Evolutionary conservation across 2,888 invertebrate genomes (phyloP).

Genomic region (Nephrotoma appendiculata): DNA sequence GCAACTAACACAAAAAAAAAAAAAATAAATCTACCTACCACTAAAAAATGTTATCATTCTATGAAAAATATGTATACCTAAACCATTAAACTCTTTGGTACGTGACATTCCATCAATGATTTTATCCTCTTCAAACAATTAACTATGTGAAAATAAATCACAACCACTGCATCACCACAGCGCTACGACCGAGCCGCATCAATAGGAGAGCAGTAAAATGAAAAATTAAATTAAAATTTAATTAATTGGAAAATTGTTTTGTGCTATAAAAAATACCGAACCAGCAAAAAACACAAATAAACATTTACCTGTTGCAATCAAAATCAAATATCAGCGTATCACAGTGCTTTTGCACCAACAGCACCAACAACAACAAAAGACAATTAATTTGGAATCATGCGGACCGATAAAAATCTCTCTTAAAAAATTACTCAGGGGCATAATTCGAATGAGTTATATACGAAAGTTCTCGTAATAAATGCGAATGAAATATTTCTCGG

Average conservation of each 20-base stretch:
- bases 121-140: background rate
- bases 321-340: background rate
- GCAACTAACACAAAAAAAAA: no score
- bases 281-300: background rate
- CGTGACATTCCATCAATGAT: background rate
- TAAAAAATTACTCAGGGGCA: background rate
- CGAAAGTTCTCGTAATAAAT: background rate
- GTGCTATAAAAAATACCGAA: background rate
- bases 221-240: background rate
- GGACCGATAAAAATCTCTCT: background rate
- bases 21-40: background rate
- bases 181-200: background rate
- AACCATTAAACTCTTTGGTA: background rate
- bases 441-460: background rate
- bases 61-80: background rate
- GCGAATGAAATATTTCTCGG: background rate
- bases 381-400: background rate
- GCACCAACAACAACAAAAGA: background rate
- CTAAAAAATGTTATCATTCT: background rate
- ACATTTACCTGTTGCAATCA: background rate
- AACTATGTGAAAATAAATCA: background rate
- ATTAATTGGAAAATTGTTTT: background rate
- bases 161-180: background rate
- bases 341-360: background rate
- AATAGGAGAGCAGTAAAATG: background rate